Conservation (phyloP, 1,140 invertebrate species). For the Eriocheir sinensis region DNA sequence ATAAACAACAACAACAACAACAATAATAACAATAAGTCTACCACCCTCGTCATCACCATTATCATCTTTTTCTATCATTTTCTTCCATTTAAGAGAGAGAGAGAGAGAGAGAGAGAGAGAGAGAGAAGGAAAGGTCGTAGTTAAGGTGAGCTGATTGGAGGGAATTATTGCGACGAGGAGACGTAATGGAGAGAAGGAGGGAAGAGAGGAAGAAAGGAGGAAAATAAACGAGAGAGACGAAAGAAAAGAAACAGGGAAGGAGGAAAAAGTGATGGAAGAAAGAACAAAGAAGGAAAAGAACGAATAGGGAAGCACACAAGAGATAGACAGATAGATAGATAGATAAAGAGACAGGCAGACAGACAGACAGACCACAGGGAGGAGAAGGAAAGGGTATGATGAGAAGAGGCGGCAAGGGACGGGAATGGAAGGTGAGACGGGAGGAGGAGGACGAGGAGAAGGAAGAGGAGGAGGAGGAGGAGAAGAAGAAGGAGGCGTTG, state of each 20-base stretch:
- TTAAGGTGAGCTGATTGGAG: neutral
- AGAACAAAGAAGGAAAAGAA: neutral
- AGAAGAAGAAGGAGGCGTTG: neutral
- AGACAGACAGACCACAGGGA: neutral
- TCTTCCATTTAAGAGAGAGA: too few relatives aligned
- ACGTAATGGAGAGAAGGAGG: neutral
- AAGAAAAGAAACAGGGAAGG: neutral
- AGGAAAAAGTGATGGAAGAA: neutral
- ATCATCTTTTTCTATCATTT: too few relatives aligned
- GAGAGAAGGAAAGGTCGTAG: neutral
- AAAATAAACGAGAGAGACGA: neutral
- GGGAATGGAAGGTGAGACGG: neutral
- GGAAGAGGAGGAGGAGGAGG: neutral
- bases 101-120: constrained; percentile 41
- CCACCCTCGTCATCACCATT: too few relatives aligned
- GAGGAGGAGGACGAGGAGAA: neutral
- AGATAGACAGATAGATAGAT: neutral
- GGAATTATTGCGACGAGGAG: neutral
- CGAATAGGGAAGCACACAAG: neutral
- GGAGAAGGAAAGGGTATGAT: neutral
- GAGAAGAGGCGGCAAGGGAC: neutral
- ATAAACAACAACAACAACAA: too few relatives aligned
- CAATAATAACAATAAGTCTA: too few relatives aligned
- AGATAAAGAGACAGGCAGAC: neutral
- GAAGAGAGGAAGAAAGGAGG: neutral